Evolutionary conservation across 2,113 vertebrate species (phyloP).

Genomic region (Callithrix jacchus): DNA sequence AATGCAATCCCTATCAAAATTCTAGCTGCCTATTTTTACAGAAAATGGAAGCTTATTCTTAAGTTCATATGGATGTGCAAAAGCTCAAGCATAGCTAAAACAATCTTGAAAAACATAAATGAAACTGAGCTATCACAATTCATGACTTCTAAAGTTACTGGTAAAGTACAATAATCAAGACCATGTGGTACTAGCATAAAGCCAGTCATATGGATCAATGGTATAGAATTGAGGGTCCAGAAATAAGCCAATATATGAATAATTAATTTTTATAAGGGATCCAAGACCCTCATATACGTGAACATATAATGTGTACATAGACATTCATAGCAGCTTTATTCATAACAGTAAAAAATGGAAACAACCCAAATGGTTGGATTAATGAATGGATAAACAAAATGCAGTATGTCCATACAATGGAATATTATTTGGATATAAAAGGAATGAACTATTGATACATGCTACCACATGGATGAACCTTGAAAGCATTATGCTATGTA

Average conservation of each 20-base stretch:
- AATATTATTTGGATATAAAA: neutral
- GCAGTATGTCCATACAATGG: neutral
- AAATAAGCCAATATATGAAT: neutral
- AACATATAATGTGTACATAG: neutral
- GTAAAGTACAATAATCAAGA: constrained; percentile 7
- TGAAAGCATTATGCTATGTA: neutral
- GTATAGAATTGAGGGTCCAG: neutral
- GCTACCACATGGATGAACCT: neutral
- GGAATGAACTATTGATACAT: neutral
- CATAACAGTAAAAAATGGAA: neutral
- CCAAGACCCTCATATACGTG: neutral
- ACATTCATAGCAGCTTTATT: neutral
- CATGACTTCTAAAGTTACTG: neutral
- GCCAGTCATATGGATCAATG: neutral
- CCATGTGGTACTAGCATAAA: neutral
- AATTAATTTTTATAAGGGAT: neutral
- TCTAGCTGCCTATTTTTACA: neutral
- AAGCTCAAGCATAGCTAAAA: neutral
- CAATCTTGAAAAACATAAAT: neutral
- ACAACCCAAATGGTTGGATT: neutral
- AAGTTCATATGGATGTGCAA: neutral
- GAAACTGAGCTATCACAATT: constrained; percentile 10
- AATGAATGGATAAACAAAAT: neutral
- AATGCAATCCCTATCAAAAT: neutral
- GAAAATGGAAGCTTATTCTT: neutral